Evolutionary conservation across 37 sponge, comb jelly and placozoan species (phyloP).

Genomic region (Mnemiopsis leidyi): DNA sequence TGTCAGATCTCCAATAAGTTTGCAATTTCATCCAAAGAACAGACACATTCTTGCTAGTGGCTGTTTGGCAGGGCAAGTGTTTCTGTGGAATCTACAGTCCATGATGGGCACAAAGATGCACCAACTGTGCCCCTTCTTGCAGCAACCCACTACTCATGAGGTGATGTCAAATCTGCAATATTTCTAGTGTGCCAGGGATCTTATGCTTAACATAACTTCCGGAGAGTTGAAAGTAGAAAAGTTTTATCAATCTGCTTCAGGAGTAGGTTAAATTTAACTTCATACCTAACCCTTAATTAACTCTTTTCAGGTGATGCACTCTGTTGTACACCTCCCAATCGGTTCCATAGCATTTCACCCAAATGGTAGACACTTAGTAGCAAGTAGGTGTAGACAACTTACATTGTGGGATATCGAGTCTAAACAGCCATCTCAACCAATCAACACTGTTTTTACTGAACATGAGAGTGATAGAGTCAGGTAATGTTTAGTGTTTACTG

Average conservation of each 20-base stretch:
- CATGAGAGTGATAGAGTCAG: slow-evolving; percentile 52
- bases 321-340: slow-evolving; percentile 22
- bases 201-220: no score
- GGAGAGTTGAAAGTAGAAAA: no score
- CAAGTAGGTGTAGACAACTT: slow-evolving; percentile 45
- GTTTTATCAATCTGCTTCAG: no score
- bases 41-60: slow-evolving; percentile 37
- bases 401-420: slow-evolving; percentile 40
- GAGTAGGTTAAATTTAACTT: no score
- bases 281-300: no score
- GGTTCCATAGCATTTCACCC: slow-evolving; percentile 60
- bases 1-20: slow-evolving; percentile 34
- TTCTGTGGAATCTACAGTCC: slow-evolving; percentile 59
- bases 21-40: slow-evolving; percentile 63
- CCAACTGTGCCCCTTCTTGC: slow-evolving; percentile 58
- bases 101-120: slow-evolving; percentile 20
- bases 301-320: slow-evolving; percentile 10
- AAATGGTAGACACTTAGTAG: slow-evolving; percentile 45
- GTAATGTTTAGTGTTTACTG: no score
- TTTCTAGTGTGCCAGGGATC: no score
- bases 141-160: slow-evolving; percentile 58
- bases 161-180: no score
- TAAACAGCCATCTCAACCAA: slow-evolving; percentile 18
- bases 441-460: slow-evolving; percentile 40
- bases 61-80: slow-evolving; percentile 60